A percentile compares a stretch with the other conserved stretches of the same genome.
Evolutionary conservation across 2,888 invertebrate genomes (phyloP).

Genomic region (Polietes domitor): DNA sequence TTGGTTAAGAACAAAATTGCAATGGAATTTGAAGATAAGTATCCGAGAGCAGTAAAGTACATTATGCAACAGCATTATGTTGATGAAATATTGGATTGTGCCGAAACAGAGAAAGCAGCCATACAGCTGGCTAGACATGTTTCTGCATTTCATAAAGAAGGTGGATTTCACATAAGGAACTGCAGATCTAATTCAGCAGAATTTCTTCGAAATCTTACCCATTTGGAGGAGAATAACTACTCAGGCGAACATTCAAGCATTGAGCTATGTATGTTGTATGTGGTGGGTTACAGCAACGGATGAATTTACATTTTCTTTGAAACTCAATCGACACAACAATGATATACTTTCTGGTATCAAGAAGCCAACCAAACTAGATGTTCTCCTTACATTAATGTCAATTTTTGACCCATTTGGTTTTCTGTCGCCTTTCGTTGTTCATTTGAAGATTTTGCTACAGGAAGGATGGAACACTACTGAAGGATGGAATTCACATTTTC

Average conservation of each 20-base stretch:
- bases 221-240: too few relatives aligned
- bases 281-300: conserved; percentile 45
- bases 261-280: conserved; percentile 39
- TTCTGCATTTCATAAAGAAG: conserved; percentile 31
- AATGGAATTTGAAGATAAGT: too few relatives aligned
- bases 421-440: not conserved
- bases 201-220: too few relatives aligned
- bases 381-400: conserved; percentile 23
- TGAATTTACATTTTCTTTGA: conserved; percentile 20
- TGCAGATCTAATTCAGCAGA: conserved; percentile 68
- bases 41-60: too few relatives aligned
- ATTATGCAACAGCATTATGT: conserved; percentile 16
- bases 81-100: conserved; percentile 68
- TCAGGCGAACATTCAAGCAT: too few relatives aligned
- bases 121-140: conserved; percentile 9
- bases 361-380: conserved; percentile 55
- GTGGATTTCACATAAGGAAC: conserved; percentile 61
- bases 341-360: conserved; percentile 2
- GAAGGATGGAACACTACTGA: too few relatives aligned
- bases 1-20: too few relatives aligned
- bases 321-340: not conserved
- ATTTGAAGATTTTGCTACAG: too few relatives aligned
- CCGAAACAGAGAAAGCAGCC: conserved; percentile 63
- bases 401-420: conserved; percentile 21
- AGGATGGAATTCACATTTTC: too few relatives aligned